Percentiles rank a stretch among this genome's conserved stretches.
Conservation (phyloP, 2,888 invertebrate genomes). For the Leucozona laternaria region DNA sequence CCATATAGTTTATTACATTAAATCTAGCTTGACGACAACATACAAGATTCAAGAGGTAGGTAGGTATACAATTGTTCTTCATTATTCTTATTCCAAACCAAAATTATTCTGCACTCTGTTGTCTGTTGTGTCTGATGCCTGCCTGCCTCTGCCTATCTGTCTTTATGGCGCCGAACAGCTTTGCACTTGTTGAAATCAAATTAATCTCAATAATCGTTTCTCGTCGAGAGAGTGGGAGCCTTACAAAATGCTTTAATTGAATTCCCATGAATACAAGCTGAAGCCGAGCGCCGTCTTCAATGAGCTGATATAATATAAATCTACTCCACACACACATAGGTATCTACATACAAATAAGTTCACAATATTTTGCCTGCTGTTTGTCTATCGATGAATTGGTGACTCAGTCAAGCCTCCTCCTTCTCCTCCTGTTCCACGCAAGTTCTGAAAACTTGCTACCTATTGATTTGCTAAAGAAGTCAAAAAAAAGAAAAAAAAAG, state of each 20-base stretch:
- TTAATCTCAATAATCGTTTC: conserved; percentile 72
- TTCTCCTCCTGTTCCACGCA: background rate
- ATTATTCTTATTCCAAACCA: background rate
- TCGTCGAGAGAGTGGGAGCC: conserved; percentile 60
- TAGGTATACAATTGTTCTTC: conserved; percentile 4
- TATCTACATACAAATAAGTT: conserved; percentile 17
- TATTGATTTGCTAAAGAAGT: conserved; percentile 3
- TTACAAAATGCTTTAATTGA: conserved; percentile 70
- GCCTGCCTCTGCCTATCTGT: background rate
- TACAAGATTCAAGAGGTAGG: background rate
- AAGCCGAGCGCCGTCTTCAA: conserved; percentile 31
- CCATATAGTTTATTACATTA: background rate
- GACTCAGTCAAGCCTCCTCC: conserved; percentile 47
- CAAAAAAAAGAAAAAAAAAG: background rate
- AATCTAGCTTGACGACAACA: conserved; percentile 6
- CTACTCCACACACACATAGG: conserved; percentile 32
- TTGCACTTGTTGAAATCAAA: conserved; percentile 74
- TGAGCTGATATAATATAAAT: background rate
- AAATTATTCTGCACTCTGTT: background rate
- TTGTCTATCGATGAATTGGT: conserved; percentile 9
- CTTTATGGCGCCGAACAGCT: conserved; percentile 63
- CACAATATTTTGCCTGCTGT: conserved; percentile 45
- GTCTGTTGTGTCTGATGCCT: background rate
- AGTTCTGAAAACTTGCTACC: conserved; percentile 1
- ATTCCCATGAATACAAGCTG: conserved; percentile 62